These are phyloP conservation scores for Saguinus midas DNA, from an alignment of 2,113 vertebrate species.

Conservation along the genomic window DNA sequence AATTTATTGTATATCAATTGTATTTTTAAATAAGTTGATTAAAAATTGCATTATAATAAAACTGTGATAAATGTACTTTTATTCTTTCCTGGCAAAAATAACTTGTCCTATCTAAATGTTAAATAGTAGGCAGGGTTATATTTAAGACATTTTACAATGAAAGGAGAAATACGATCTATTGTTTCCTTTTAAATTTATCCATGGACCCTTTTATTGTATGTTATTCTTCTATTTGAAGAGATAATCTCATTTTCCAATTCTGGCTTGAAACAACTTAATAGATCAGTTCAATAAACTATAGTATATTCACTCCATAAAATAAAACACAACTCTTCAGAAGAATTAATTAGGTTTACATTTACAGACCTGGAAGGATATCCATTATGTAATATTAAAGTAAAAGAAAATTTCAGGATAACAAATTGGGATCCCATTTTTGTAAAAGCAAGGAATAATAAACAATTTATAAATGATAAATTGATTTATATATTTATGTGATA, in stretches of 20 bases:
- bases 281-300: not conserved
- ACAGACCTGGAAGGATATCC: not conserved
- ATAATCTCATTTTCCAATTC: not conserved
- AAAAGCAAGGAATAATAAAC: not conserved
- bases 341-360: not conserved
- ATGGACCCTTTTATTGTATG: not conserved
- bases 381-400: not conserved
- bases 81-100: not conserved
- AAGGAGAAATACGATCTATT: not conserved
- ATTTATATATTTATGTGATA: not conserved
- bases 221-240: not conserved
- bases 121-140: not conserved
- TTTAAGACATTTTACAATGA: not conserved
- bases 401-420: not conserved
- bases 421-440: not conserved
- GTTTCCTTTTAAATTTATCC: not conserved
- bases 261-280: not conserved
- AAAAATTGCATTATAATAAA: not conserved
- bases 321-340: not conserved
- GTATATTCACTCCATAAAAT: not conserved
- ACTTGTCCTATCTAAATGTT: not conserved
- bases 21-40: not conserved
- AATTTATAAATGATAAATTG: not conserved
- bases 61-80: not conserved
- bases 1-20: not conserved